Evolutionary conservation across 2,797 vertebrate genomes (phyloP).

Genomic region (Allobates femoralis): DNA sequence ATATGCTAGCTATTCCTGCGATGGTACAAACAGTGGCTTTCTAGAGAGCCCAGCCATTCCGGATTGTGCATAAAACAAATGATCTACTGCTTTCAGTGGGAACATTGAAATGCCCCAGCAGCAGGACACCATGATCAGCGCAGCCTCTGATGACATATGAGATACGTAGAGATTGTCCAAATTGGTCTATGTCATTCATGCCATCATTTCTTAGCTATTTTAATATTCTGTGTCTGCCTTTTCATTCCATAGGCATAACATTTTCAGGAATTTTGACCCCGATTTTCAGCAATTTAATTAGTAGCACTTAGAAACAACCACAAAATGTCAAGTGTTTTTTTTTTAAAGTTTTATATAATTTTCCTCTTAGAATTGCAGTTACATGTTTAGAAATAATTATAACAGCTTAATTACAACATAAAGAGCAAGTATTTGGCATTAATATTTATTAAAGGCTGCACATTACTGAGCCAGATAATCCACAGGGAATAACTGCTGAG

Average conservation of each 20-base stretch:
- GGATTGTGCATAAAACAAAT: too few relatives aligned
- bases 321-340: conserved; percentile 55
- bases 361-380: conserved; percentile 27
- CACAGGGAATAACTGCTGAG: conserved; percentile 2
- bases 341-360: conserved; percentile 12
- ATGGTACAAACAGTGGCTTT: too few relatives aligned
- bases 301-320: conserved; percentile 35
- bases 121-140: neutral
- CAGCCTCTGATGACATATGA: neutral
- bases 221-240: neutral
- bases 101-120: too few relatives aligned
- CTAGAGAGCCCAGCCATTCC: too few relatives aligned
- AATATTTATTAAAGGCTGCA: conserved; percentile 33
- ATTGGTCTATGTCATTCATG: neutral
- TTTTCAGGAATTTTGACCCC: neutral
- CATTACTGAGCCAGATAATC: conserved; percentile 24
- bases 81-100: too few relatives aligned
- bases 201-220: neutral
- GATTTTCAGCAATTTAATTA: conserved; percentile 48
- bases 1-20: too few relatives aligned
- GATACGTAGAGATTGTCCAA: neutral
- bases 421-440: conserved; percentile 29
- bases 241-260: neutral
- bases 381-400: conserved; percentile 43
- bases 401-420: conserved; percentile 27